These are phyloP conservation scores for Nibea coibor DNA, from an alignment of 2,113 vertebrate species.

Conservation along the genomic window DNA sequence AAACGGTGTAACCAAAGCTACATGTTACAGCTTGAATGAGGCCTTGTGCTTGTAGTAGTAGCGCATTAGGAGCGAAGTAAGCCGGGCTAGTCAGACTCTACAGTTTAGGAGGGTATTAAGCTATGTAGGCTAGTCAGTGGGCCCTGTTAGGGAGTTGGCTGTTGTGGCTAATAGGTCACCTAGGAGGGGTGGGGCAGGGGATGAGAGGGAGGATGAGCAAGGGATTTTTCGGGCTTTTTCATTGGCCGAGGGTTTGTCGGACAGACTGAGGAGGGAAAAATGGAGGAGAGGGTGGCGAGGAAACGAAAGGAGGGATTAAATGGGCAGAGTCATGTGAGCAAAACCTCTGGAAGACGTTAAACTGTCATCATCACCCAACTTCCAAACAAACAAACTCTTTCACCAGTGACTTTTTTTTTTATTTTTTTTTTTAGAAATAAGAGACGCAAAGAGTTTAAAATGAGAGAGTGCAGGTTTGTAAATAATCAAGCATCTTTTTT, in stretches of 20 bases:
- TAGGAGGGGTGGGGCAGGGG: conserved; percentile 57
- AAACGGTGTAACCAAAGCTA: background rate
- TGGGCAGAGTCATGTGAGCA: conserved; percentile 43
- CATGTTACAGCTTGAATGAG: conserved; percentile 4
- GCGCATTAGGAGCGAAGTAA: conserved; percentile 54
- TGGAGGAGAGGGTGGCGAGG: background rate
- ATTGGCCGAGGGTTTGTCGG: conserved; percentile 38
- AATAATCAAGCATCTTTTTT: too few species aligned
- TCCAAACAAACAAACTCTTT: conserved; percentile 24
- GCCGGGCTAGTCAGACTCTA: conserved; percentile 45
- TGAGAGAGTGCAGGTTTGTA: too few species aligned
- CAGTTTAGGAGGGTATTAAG: conserved; percentile 66
- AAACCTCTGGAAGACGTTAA: conserved; percentile 32
- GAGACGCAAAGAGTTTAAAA: background rate
- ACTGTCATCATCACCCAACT: conserved; percentile 31
- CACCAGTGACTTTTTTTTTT: background rate
- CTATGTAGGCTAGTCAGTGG: conserved; percentile 60
- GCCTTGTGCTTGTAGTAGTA: conserved; percentile 31
- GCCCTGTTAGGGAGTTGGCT: conserved; percentile 51
- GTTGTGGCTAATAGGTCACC: conserved; percentile 74
- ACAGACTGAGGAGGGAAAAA: conserved; percentile 15
- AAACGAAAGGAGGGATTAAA: conserved; percentile 30
- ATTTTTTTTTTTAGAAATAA: too few species aligned
- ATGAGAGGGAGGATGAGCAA: conserved; percentile 67
- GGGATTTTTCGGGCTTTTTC: conserved; percentile 63